A percentile compares a stretch with the other conserved stretches of the same genome.
phyloP scores from a whole-genome alignment of 2,888 invertebrate species.

The Campoplex capitator region DNA sequence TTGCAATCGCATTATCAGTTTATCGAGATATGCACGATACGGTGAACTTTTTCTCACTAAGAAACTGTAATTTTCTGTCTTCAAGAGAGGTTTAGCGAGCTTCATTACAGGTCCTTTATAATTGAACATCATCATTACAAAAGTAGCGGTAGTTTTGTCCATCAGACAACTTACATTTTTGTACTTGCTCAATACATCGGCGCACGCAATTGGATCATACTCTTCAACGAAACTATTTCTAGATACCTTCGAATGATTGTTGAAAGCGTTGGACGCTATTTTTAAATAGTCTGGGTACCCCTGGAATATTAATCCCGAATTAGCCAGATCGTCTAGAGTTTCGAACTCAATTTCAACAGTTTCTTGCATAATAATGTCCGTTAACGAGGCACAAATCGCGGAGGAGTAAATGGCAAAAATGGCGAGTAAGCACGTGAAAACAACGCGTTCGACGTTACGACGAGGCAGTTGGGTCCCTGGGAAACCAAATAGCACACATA shows the following conservation, averaged over 20 bases:
- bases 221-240: too few species aligned
- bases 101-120: background rate
- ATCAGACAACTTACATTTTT: slow-evolving; percentile 56
- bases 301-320: slow-evolving; percentile 54
- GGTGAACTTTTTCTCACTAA: slow-evolving; percentile 55
- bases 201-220: background rate
- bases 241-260: background rate
- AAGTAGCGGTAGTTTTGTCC: slow-evolving; percentile 4
- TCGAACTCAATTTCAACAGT: slow-evolving; percentile 31
- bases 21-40: slow-evolving; percentile 48
- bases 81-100: slow-evolving; percentile 50
- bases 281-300: slow-evolving; percentile 1
- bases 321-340: slow-evolving; percentile 60
- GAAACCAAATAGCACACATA: background rate
- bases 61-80: slow-evolving; percentile 49
- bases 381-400: slow-evolving; percentile 62
- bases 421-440: too few species aligned
- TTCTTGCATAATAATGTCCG: slow-evolving; percentile 39
- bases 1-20: slow-evolving; percentile 16
- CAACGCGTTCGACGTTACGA: slow-evolving; percentile 52
- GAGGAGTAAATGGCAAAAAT: slow-evolving; percentile 13
- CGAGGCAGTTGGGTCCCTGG: slow-evolving; percentile 10
- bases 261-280: background rate
- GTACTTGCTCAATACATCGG: background rate
- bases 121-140: background rate